Evolutionary conservation across 2,113 vertebrate species (phyloP).

Genomic region (Chloroceryle aenea): DNA sequence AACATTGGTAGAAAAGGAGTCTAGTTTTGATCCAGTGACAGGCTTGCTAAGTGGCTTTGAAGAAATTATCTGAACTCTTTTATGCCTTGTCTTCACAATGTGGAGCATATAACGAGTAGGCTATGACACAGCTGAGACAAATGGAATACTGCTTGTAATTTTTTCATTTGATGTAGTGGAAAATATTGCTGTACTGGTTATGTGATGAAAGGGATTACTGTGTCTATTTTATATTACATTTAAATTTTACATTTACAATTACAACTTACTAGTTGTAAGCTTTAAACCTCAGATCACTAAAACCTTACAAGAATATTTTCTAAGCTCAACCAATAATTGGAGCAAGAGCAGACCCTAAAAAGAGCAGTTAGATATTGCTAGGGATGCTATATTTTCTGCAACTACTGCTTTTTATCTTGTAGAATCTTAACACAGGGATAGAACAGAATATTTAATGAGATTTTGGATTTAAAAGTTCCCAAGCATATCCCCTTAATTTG

Average conservation of each 20-base stretch:
- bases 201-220: not conserved
- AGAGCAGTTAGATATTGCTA: not conserved
- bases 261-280: not conserved
- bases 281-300: not conserved
- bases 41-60: not conserved
- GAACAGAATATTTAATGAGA: slow-evolving; percentile 10
- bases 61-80: not conserved
- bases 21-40: not conserved
- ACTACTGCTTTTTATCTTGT: not conserved
- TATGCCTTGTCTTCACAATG: not conserved
- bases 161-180: not conserved
- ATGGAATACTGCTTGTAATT: not conserved
- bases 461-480: slow-evolving; percentile 28
- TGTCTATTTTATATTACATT: not conserved
- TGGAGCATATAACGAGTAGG: not conserved
- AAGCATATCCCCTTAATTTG: not conserved
- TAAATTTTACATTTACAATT: no score
- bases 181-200: not conserved
- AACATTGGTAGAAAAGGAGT: not conserved
- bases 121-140: not conserved
- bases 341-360: not conserved
- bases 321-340: not conserved
- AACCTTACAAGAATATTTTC: not conserved
- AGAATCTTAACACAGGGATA: not conserved
- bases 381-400: not conserved